Conservation (phyloP, 2,888 invertebrate genomes). For the Tachina fera region DNA sequence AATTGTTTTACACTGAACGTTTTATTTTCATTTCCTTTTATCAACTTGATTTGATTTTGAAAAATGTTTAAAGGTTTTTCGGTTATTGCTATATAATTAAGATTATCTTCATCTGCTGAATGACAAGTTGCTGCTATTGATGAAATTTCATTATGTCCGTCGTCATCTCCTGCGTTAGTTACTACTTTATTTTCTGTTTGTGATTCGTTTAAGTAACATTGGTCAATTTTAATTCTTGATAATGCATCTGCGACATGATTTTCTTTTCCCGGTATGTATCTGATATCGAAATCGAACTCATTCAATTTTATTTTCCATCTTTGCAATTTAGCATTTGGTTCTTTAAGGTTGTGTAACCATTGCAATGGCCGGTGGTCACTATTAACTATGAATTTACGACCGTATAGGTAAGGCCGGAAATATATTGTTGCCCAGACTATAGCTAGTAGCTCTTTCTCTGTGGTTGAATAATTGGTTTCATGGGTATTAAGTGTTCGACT, state of each 20-base stretch:
- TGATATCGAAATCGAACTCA: conserved; percentile 31
- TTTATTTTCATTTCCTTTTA: not conserved
- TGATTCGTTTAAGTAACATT: conserved; percentile 29
- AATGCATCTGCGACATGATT: conserved; percentile 24
- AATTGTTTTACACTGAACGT: not conserved
- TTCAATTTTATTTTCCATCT: conserved; percentile 22
- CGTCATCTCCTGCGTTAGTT: not conserved
- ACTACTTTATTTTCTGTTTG: conserved; percentile 21
- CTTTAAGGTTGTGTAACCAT: conserved; percentile 20
- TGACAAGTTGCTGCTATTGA: too few relatives aligned
- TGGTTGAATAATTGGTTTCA: conserved; percentile 15
- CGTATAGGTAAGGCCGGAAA: conserved; percentile 32
- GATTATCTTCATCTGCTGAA: conserved; percentile 16
- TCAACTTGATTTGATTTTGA: not conserved
- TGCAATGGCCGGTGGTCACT: conserved; percentile 27
- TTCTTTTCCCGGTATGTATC: conserved; percentile 38
- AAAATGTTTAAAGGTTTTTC: conserved; percentile 21
- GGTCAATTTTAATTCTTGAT: conserved; percentile 5
- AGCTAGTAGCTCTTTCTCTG: conserved; percentile 31
- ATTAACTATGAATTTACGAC: conserved; percentile 22
- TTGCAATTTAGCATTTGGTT: conserved; percentile 17
- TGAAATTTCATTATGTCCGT: not conserved
- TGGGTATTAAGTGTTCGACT: conserved; percentile 12
- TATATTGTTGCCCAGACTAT: conserved; percentile 41
- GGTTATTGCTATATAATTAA: conserved; percentile 31